Conservation (phyloP, 2,888 invertebrate genomes). For the Tinea semifulvella region DNA sequence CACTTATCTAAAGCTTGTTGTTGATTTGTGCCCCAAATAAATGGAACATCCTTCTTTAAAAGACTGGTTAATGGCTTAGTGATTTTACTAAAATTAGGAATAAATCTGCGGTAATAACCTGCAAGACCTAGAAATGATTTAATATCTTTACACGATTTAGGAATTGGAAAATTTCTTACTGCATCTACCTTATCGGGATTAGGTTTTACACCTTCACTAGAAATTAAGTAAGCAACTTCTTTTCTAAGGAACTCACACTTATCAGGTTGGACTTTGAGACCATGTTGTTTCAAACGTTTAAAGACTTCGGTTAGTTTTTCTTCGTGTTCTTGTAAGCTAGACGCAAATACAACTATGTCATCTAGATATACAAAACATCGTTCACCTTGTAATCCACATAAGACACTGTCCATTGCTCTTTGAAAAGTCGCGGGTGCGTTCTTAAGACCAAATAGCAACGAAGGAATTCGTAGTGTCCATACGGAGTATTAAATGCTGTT, state of each 20-base stretch:
- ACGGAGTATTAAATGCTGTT: background rate
- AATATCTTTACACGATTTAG: slow-evolving; percentile 26
- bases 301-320: slow-evolving; percentile 23
- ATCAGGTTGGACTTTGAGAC: slow-evolving; percentile 13
- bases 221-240: slow-evolving; percentile 34
- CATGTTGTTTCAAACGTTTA: background rate
- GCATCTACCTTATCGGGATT: slow-evolving; percentile 28
- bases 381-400: background rate
- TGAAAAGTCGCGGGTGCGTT: slow-evolving; percentile 14
- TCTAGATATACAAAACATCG: slow-evolving; percentile 12
- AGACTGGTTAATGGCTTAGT: slow-evolving; percentile 29
- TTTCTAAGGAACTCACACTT: slow-evolving; percentile 26
- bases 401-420: background rate
- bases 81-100: slow-evolving; percentile 22
- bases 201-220: slow-evolving; percentile 30
- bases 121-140: slow-evolving; percentile 28
- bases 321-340: slow-evolving; percentile 26
- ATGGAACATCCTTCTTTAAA: slow-evolving; percentile 23
- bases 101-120: slow-evolving; percentile 29
- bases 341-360: slow-evolving; percentile 18
- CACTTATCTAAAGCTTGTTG: slow-evolving; percentile 22
- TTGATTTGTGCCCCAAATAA: slow-evolving; percentile 21
- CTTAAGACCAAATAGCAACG: background rate
- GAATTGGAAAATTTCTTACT: slow-evolving; percentile 25
- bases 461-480: background rate